Evolutionary conservation across 1,140 invertebrate genomes (phyloP), one percentile per base, ranked within the genome.

Genomic region (Varroa destructor): DNA sequence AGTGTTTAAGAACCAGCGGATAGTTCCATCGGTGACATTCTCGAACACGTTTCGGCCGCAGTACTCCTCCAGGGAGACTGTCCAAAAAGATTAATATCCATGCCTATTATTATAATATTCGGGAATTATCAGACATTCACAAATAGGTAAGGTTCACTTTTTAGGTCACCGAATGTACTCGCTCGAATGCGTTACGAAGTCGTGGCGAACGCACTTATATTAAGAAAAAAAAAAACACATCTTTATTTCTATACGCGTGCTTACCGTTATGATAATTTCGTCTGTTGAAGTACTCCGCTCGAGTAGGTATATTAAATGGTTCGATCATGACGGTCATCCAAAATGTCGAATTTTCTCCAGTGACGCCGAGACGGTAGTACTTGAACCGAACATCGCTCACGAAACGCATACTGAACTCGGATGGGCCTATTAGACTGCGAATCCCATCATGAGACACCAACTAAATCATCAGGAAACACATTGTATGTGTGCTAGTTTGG

Each of bases 51-150:
- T n/a, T 25, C 46, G 61, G 0, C 61, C 61, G 36, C 61, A 67
- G 36, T 43, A 67, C 4, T 67, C 61, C 36, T 67, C 61, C 14
- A 67, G 37, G 12, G 37, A 67, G 46, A 67, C 61, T 67, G 3
- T 42, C 8, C 4, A 3, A 51, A 51, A 51, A 51, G 3, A 8
- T 51, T 8, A 8, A 51, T 25, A 51, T 51, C 8, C 46, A 51
- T 51, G 86, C 77, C 77, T 87, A 77, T 75, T 87, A 72, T 74
- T 81, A 79, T 82, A 82, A 43, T 76, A 85, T 75, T 75, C 84
- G 77, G 81, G 83, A 74, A 81, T 80, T 73, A 80, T 51, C 25
- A 25, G 25, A 25, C 25, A 25, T 25, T 25, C 25, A 25, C 25
- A 25, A 25, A 25, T 25, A 25, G 25, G 25, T 25, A 25, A 25